Evolutionary conservation across 2,888 invertebrate species (phyloP).

Genomic region (Zhuqinia jingwanae): DNA sequence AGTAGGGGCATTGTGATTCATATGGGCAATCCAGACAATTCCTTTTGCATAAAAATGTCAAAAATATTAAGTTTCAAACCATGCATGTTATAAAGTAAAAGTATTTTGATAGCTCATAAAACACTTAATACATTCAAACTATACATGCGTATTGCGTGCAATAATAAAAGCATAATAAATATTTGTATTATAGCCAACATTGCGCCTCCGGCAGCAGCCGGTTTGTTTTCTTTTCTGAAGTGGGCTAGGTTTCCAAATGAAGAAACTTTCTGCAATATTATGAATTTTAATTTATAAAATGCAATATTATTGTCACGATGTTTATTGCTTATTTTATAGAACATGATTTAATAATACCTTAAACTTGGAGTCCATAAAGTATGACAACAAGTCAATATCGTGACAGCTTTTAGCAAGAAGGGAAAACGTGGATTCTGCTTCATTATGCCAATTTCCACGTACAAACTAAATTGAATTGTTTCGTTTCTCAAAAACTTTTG

Average conservation of each 20-base stretch:
- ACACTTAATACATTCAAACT: no score
- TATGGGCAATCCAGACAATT: constrained; percentile 81
- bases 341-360: constrained; percentile 58
- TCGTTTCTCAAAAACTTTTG: background rate
- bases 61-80: no score
- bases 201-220: constrained; percentile 80
- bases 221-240: constrained; percentile 81
- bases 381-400: constrained; percentile 81
- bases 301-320: no score
- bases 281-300: no score
- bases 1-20: constrained; percentile 81
- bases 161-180: background rate
- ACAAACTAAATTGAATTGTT: constrained; percentile 69
- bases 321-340: background rate
- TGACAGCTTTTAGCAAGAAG: constrained; percentile 82
- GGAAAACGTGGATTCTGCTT: constrained; percentile 80
- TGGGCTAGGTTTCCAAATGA: constrained; percentile 77
- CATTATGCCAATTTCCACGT: constrained; percentile 81
- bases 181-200: constrained; percentile 55
- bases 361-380: constrained; percentile 80
- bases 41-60: no score
- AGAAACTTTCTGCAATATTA: constrained; percentile 77
- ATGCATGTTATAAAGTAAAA: no score
- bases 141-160: no score
- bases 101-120: no score